These are phyloP conservation scores for Myotis daubentonii DNA, from an alignment of 2,797 vertebrate genomes.

Conservation along the genomic window DNA sequence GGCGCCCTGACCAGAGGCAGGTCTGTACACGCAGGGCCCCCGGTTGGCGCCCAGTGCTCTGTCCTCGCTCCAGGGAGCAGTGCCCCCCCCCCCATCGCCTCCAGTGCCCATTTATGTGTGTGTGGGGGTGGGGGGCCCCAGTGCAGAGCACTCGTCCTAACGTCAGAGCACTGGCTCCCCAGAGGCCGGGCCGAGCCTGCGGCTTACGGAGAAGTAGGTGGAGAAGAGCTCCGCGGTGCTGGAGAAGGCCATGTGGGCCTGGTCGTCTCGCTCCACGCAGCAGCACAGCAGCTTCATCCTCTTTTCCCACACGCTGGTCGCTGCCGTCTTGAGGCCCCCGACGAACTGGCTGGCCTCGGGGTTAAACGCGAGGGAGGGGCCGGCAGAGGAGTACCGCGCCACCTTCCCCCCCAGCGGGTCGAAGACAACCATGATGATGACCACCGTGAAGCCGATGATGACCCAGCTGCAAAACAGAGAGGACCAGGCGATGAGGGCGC, in stretches of 20 bases:
- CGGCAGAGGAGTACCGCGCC: constrained; percentile 71
- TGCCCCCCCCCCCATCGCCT: background rate
- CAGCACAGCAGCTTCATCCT: constrained; percentile 94
- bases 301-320: constrained; percentile 94
- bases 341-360: constrained; percentile 91
- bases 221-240: constrained; percentile 94
- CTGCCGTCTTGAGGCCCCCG: constrained; percentile 91
- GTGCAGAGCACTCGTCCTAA: background rate
- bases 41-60: background rate
- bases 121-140: too few species aligned
- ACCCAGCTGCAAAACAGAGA: constrained; percentile 90
- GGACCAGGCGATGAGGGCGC: background rate
- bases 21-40: background rate
- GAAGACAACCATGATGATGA: constrained; percentile 93
- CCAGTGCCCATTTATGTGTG: too few species aligned
- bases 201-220: constrained; percentile 93
- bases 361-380: constrained; percentile 87
- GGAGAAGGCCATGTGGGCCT: constrained; percentile 93
- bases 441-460: constrained; percentile 90
- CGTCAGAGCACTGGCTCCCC: background rate
- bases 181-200: background rate
- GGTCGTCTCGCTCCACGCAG: constrained; percentile 93
- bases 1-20: fast-evolving
- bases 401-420: constrained; percentile 93
- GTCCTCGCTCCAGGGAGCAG: background rate